These are phyloP conservation scores for Loris lydekkerianus DNA, from an alignment of 2,797 vertebrate species.

Conservation along the genomic window DNA sequence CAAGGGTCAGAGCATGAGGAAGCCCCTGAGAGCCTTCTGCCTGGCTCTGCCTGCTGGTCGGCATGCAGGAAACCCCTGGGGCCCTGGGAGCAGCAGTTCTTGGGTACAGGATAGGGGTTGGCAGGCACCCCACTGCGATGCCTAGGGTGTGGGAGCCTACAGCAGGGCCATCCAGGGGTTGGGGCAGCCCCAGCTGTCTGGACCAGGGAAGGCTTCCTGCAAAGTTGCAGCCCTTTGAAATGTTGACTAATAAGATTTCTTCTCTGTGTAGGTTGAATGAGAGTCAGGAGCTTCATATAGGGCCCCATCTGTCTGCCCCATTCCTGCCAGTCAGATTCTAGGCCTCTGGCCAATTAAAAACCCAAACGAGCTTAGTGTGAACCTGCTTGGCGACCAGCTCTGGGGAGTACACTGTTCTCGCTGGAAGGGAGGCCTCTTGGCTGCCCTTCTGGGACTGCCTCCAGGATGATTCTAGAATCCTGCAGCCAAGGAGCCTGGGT, in stretches of 20 bases:
- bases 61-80: not conserved
- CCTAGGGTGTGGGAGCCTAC: not conserved
- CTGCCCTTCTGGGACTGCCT: slow-evolving; percentile 57
- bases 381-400: not conserved
- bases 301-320: slow-evolving; percentile 85
- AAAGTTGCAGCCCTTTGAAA: slow-evolving; percentile 77
- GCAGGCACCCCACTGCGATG: not conserved
- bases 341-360: slow-evolving; percentile 83
- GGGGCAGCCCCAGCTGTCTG: slow-evolving; percentile 46
- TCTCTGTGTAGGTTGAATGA: slow-evolving; percentile 82
- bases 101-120: not conserved
- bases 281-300: slow-evolving; percentile 85
- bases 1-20: too few species aligned
- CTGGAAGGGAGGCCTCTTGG: slow-evolving; percentile 57
- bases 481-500: not conserved
- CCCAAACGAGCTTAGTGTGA: slow-evolving; percentile 42
- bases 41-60: not conserved
- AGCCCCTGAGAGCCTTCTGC: accelerated
- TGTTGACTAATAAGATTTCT: slow-evolving; percentile 77
- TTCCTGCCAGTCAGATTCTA: slow-evolving; percentile 81
- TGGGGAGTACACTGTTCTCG: not conserved
- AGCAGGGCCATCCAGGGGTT: not conserved
- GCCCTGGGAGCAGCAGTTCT: not conserved
- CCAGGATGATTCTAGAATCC: not conserved
- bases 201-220: not conserved